A percentile compares a stretch with the other conserved stretches of the same genome.
These are phyloP conservation scores for Aphidius ervi DNA, from an alignment of 1,140 invertebrate species.

Conservation along the genomic window DNA sequence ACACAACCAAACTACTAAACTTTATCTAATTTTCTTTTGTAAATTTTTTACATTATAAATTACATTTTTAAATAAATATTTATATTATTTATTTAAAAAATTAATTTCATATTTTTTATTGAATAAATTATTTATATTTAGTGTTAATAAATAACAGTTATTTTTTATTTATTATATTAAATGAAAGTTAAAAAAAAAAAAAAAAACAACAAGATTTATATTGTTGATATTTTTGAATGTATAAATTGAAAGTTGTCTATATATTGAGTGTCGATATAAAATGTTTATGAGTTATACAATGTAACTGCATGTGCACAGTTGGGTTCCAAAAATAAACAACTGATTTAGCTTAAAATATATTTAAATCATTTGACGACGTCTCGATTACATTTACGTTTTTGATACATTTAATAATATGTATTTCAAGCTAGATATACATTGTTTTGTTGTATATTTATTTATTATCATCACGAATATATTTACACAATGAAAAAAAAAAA, in stretches of 20 bases:
- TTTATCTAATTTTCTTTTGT: too few species aligned
- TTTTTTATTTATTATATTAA: background rate
- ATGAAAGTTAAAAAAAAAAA: background rate
- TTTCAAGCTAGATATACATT: too few species aligned
- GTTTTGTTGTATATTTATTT: too few species aligned
- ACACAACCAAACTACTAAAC: background rate
- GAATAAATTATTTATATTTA: too few species aligned
- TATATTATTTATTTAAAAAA: too few species aligned
- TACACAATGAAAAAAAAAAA: too few species aligned
- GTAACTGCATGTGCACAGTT: background rate
- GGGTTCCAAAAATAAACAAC: background rate
- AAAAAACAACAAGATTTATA: background rate
- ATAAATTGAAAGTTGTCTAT: slow-evolving; percentile 8
- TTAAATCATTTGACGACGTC: background rate
- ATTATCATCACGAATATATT: too few species aligned
- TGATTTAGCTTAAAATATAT: slow-evolving; percentile 3
- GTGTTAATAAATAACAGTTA: too few species aligned
- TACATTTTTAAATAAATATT: too few species aligned
- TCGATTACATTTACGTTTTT: background rate
- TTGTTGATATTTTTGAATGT: background rate
- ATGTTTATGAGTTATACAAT: background rate
- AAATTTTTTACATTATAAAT: too few species aligned
- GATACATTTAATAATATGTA: too few species aligned
- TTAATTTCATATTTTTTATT: too few species aligned
- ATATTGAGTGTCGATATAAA: background rate